Base-by-base conservation (phyloP, 2,797 vertebrate species). In the Scomberomorus guttatus region DNA sequence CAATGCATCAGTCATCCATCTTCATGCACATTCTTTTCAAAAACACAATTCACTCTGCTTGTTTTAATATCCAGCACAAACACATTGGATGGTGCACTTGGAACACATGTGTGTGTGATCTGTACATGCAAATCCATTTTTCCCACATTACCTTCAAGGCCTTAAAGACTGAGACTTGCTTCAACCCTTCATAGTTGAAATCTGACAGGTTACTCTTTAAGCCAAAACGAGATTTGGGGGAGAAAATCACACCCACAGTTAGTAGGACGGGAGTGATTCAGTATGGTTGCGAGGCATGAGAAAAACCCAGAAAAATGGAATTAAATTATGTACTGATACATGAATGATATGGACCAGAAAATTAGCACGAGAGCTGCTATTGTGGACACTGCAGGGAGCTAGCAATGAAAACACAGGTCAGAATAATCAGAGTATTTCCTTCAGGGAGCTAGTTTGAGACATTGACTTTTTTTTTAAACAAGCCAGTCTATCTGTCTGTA, bases 191-290 rank as follows among this genome's bases (percentile, higher is more conserved):
- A 87, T 95, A 95, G 94, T 96, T 97, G 97, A 97, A 96, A 92
- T 97, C 96, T 96, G 98, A 97, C 89, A 97, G 96, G 95, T 98
- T 98, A 95, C 94, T 96, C 98, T 99, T 98, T 96, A 83, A 89
- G 87, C 94, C 95, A 89, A 68, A 73, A 79, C 80, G 84, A 90
- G 80, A 94, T 87, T 94, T 91, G 93, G 93, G 94, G 96, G 92
- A 96, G 94, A 98, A 96, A 96, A 96, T 95, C 79, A 93, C 97
- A 92, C 96, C 89, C 94, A 92, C 81, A 91, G 86, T 98, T 98
- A 98, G 95, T 96, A 95, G 92, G 77, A 73, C 3, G 48, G 46
- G 85, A 77, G 75, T 65, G 84, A 81, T 39, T 59, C 22, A 5
- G 69, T 34, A 75, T 48, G 74, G 55, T 76, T 79, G 60, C 50